phyloP scores from a whole-genome alignment of 2,888 invertebrate species.

The Cantharis rufa region DNA sequence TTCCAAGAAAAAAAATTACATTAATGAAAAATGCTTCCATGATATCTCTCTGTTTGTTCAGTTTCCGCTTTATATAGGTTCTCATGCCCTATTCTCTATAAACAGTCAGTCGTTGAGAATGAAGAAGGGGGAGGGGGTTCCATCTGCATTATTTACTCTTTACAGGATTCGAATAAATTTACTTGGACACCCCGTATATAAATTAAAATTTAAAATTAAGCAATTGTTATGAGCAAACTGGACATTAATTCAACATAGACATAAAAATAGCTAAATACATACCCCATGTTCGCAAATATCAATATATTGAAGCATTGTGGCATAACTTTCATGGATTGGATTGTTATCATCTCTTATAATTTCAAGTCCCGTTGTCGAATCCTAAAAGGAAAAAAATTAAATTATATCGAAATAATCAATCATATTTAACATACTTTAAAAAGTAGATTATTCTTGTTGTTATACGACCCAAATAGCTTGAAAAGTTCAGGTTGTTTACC shows the following conservation, averaged over 20 bases:
- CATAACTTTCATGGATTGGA: slow-evolving; percentile 42
- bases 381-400: slow-evolving; percentile 44
- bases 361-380: slow-evolving; percentile 55
- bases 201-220: no score
- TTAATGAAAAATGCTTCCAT: no score
- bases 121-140: no score
- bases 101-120: no score
- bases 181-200: no score
- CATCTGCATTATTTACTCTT: not conserved
- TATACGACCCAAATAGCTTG: slow-evolving; percentile 67
- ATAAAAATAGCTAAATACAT: not conserved
- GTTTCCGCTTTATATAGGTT: no score
- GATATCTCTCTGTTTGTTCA: no score
- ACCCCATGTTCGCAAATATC: slow-evolving; percentile 10
- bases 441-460: slow-evolving; percentile 57
- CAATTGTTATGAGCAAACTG: not conserved
- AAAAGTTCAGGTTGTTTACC: slow-evolving; percentile 63
- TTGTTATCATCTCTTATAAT: slow-evolving; percentile 47
- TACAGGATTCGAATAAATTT: no score
- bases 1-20: no score
- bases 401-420: not conserved
- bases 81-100: no score
- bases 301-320: slow-evolving; percentile 33
- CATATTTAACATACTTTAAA: slow-evolving; percentile 58
- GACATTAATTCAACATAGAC: not conserved